Evolutionary conservation across 1,140 invertebrate species (phyloP).

Genomic region (Drosophila lacteicornis): DNA sequence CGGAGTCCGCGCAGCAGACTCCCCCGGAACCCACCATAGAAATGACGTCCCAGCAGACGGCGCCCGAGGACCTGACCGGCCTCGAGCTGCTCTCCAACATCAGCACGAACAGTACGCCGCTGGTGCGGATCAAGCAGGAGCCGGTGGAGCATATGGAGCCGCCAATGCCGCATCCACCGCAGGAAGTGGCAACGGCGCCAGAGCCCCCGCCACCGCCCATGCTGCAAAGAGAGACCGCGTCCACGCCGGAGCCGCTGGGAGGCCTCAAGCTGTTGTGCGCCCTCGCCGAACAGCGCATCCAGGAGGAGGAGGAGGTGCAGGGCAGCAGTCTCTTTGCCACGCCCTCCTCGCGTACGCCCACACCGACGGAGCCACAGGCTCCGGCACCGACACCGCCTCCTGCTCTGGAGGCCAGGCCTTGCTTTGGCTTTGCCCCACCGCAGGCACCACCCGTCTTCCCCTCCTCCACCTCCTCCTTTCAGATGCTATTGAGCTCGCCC

Average conservation of each 20-base stretch:
- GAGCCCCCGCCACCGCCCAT: conserved; percentile 65
- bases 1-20: conserved; percentile 35
- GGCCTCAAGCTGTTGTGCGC: conserved; percentile 93
- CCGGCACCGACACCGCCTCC: conserved; percentile 17
- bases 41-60: conserved; percentile 38
- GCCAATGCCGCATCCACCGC: conserved; percentile 33
- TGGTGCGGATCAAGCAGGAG: conserved; percentile 80
- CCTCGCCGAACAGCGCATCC: conserved; percentile 92
- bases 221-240: conserved; percentile 80
- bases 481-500: conserved; percentile 56
- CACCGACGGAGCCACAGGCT: conserved; percentile 30
- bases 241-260: conserved; percentile 86
- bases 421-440: conserved; percentile 38
- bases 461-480: conserved; percentile 41
- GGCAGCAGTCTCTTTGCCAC: conserved; percentile 68
- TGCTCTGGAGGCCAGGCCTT: conserved; percentile 29
- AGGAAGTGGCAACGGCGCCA: neutral
- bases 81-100: conserved; percentile 91
- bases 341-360: conserved; percentile 65
- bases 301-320: conserved; percentile 89
- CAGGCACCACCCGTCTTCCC: conserved; percentile 26
- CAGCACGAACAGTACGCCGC: conserved; percentile 87
- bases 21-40: conserved; percentile 20
- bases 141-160: conserved; percentile 70
- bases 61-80: conserved; percentile 90